These are phyloP conservation scores for Eupeodes luniger DNA, from an alignment of 2,888 invertebrate species.

Conservation along the genomic window DNA sequence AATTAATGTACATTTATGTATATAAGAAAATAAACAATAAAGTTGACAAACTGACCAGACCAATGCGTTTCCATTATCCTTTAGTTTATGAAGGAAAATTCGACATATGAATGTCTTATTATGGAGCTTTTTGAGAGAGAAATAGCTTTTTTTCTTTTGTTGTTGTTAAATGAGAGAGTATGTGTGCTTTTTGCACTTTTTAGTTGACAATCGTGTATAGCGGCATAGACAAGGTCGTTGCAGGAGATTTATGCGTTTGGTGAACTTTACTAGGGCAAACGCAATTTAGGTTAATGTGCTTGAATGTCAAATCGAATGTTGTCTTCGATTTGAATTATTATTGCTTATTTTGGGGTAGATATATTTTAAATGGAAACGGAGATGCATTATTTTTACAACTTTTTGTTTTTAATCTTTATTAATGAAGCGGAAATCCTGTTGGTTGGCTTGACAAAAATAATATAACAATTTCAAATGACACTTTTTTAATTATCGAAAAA, in stretches of 20 bases:
- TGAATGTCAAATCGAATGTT: not conserved
- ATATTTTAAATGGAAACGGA: too few species aligned
- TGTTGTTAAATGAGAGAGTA: too few species aligned
- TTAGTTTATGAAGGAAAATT: not conserved
- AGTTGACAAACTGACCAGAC: slow-evolving; percentile 23
- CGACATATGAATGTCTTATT: slow-evolving; percentile 1
- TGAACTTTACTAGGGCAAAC: slow-evolving; percentile 54
- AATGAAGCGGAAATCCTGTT: too few species aligned
- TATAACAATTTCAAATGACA: too few species aligned
- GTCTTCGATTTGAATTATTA: too few species aligned
- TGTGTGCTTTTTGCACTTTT: slow-evolving; percentile 29
- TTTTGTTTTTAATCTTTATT: too few species aligned
- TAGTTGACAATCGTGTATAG: not conserved
- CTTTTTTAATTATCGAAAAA: too few species aligned
- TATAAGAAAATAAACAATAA: slow-evolving; percentile 26
- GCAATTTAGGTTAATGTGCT: slow-evolving; percentile 55
- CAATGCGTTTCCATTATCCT: not conserved
- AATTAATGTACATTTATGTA: not conserved
- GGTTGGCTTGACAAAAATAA: too few species aligned
- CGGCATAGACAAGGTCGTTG: slow-evolving; percentile 62
- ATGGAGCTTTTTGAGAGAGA: slow-evolving; percentile 39
- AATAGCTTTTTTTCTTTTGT: slow-evolving; percentile 26
- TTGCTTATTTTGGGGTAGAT: too few species aligned
- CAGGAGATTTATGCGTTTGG: slow-evolving; percentile 63
- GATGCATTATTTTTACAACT: too few species aligned